Conservation (phyloP, 2,888 invertebrate species). For the Panopea generosa region DNA sequence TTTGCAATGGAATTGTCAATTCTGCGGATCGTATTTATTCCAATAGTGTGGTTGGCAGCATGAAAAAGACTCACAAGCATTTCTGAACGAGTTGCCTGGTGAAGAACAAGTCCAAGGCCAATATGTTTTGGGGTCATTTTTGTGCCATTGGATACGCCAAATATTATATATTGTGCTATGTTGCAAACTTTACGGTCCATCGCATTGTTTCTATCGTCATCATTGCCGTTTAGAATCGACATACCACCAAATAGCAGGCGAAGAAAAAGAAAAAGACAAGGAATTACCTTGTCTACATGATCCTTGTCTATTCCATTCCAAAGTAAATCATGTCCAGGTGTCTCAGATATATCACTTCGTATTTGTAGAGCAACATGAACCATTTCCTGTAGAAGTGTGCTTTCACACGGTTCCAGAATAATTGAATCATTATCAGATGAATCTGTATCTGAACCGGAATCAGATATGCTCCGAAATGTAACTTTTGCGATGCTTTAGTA, state of each 20-base stretch:
- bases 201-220: background rate
- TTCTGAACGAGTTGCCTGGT: slow-evolving; percentile 36
- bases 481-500: slow-evolving; percentile 9
- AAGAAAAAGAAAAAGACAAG: slow-evolving; percentile 9
- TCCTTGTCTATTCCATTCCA: slow-evolving; percentile 13
- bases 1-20: slow-evolving; percentile 35
- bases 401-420: slow-evolving; percentile 16
- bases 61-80: slow-evolving; percentile 28
- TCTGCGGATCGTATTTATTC: slow-evolving; percentile 15
- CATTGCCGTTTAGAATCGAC: background rate
- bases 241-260: slow-evolving; percentile 14
- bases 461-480: slow-evolving; percentile 5
- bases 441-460: slow-evolving; percentile 20
- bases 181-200: slow-evolving; percentile 12
- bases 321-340: slow-evolving; percentile 14
- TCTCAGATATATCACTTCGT: slow-evolving; percentile 7
- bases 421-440: slow-evolving; percentile 16
- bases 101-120: slow-evolving; percentile 26
- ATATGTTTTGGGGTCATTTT: slow-evolving; percentile 37
- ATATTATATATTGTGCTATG: slow-evolving; percentile 32
- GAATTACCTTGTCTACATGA: slow-evolving; percentile 19
- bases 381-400: slow-evolving; percentile 21
- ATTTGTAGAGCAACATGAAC: slow-evolving; percentile 15
- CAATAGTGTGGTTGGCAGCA: slow-evolving; percentile 20
- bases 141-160: slow-evolving; percentile 25